These are phyloP conservation scores for Spheniscus mendiculus DNA, from an alignment of 2,113 vertebrate genomes.

Conservation along the genomic window DNA sequence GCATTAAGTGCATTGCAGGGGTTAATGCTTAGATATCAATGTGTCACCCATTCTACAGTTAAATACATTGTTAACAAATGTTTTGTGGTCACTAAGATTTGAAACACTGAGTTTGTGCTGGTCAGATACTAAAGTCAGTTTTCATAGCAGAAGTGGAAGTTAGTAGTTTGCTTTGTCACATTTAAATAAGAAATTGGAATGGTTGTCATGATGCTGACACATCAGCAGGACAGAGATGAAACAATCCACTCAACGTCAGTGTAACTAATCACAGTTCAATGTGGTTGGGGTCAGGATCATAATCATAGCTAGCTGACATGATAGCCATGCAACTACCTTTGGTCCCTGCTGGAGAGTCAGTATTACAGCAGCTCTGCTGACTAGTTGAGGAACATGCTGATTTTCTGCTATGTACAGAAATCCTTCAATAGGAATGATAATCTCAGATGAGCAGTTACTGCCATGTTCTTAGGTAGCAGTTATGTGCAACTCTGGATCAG, in stretches of 20 bases:
- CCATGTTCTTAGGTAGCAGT: background rate
- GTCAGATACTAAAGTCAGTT: background rate
- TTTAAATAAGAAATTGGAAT: background rate
- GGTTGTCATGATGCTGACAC: background rate
- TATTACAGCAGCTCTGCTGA: background rate
- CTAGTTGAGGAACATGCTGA: background rate
- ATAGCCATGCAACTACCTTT: background rate
- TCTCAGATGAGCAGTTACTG: background rate
- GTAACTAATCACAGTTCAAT: too few relatives aligned
- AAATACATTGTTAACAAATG: background rate
- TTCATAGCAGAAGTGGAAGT: background rate
- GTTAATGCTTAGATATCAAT: background rate
- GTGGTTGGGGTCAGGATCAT: background rate
- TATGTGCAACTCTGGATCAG: background rate
- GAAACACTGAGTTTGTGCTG: background rate
- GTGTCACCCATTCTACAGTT: background rate
- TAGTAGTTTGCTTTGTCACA: background rate
- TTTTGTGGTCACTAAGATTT: background rate
- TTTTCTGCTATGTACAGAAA: background rate
- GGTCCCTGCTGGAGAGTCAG: background rate
- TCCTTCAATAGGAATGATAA: background rate
- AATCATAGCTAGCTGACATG: background rate
- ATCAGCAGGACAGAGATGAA: background rate
- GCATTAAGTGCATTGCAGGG: background rate
- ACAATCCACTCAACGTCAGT: background rate